Evolutionary conservation across 2,888 invertebrate genomes (phyloP).

Genomic region (Ceratothoa steindachneri): DNA sequence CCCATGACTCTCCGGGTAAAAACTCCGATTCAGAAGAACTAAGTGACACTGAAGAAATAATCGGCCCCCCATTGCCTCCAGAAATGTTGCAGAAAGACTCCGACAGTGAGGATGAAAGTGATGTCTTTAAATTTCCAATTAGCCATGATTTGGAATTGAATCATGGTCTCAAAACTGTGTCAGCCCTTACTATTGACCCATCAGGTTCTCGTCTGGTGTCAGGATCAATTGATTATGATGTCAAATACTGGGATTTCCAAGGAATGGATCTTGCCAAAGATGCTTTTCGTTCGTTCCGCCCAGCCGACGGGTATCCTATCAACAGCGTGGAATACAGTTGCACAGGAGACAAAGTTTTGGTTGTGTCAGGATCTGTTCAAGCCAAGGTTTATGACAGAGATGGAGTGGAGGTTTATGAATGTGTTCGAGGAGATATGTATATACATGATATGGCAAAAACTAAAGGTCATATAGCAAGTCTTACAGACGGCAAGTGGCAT

Average conservation of each 20-base stretch:
- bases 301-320: slow-evolving; percentile 91
- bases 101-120: slow-evolving; percentile 48
- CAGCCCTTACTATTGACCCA: slow-evolving; percentile 85
- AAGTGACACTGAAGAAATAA: slow-evolving; percentile 59
- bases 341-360: slow-evolving; percentile 88
- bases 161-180: slow-evolving; percentile 85
- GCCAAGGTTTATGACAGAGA: slow-evolving; percentile 92
- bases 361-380: slow-evolving; percentile 79
- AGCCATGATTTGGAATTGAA: slow-evolving; percentile 67
- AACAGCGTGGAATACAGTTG: slow-evolving; percentile 82
- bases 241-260: slow-evolving; percentile 97
- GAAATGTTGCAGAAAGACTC: slow-evolving; percentile 47
- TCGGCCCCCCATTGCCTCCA: slow-evolving; percentile 62
- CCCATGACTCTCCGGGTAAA: not conserved
- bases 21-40: not conserved
- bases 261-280: slow-evolving; percentile 92
- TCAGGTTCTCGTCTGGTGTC: slow-evolving; percentile 85
- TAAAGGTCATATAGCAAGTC: slow-evolving; percentile 87
- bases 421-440: slow-evolving; percentile 92
- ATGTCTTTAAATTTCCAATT: slow-evolving; percentile 55
- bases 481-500: slow-evolving; percentile 91
- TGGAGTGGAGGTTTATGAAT: slow-evolving; percentile 87
- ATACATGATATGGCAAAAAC: slow-evolving; percentile 89
- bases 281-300: slow-evolving; percentile 86
- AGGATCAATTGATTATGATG: slow-evolving; percentile 93